These are phyloP conservation scores for Phenganax subtilis DNA, from an alignment of 92 coral and sea anemone species.

Conservation along the genomic window DNA sequence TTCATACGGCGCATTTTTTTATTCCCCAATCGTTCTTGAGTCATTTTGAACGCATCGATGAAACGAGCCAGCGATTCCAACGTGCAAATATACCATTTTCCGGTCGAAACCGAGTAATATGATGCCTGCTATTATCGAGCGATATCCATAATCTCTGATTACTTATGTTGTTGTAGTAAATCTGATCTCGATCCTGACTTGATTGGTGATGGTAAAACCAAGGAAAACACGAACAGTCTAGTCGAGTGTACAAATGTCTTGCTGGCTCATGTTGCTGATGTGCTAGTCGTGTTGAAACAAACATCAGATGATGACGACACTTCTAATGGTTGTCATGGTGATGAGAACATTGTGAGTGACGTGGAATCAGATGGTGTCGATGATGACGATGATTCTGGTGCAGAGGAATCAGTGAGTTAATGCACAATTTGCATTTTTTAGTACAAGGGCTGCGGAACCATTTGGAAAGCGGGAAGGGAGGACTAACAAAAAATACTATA, in stretches of 20 bases:
- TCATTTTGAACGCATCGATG: no score
- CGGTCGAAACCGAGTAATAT: no score
- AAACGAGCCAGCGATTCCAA: no score
- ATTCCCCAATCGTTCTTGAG: no score
- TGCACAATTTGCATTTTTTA: not conserved
- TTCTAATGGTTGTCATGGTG: slow-evolving; percentile 56
- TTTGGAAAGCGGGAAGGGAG: not conserved
- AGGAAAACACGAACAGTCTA: slow-evolving; percentile 60
- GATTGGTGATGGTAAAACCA: slow-evolving; percentile 50
- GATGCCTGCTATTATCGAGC: no score
- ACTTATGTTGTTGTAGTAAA: slow-evolving; percentile 48
- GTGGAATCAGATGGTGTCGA: slow-evolving; percentile 94
- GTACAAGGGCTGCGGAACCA: not conserved
- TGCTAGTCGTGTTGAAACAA: slow-evolving; percentile 68
- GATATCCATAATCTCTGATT: not conserved
- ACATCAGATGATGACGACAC: slow-evolving; percentile 72
- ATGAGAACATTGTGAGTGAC: slow-evolving; percentile 65
- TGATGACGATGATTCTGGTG: slow-evolving; percentile 91
- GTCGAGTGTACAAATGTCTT: slow-evolving; percentile 79
- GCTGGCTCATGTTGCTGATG: slow-evolving; percentile 81
- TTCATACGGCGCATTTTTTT: no score
- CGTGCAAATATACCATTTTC: no score
- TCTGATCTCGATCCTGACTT: slow-evolving; percentile 58
- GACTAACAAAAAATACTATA: no score
- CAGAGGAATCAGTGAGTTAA: slow-evolving; percentile 85